Base-by-base conservation (phyloP, 2,797 vertebrate species). In the Anguilla anguilla region DNA sequence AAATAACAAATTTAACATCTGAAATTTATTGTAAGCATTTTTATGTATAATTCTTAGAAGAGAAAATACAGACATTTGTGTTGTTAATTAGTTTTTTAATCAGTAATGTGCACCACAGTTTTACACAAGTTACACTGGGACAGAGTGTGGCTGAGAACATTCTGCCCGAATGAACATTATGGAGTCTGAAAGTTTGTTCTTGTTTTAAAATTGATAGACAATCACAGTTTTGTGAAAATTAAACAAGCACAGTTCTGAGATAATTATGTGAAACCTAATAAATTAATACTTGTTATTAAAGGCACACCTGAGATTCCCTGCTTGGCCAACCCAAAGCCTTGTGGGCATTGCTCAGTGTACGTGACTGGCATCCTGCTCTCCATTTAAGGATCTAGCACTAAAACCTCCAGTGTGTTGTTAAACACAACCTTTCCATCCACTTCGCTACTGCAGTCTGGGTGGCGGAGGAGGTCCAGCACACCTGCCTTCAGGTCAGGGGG, bases 401-500 rank as follows among this genome's bases (percentile, higher is more conserved):
- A 94, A 84, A 93, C 97, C 86, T 94, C 95, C 2, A 98, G 90
- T 89, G 92, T 97, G 89, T 97, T 98, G 92, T 97, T 98, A 86
- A 99, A 98, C 84, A 98, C 84, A 72, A 98, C 90, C 87, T 94
- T 98, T 11, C 97, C 97, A 0, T 96, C 91, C 89, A 93, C 94
- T 90, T 94, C 93, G 87, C 93, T 83, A 64, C 97, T 98, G 90
- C 96, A 98, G 88, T 94, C 96, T 7, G 96, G 96, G 51, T 96
- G 95, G 59, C 93, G 96, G 0, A 99, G 94, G 9, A 97, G 93
- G 89, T 96, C 93, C 83, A 97, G 39, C 64, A 99, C 90, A 25
- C 96, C 95, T 0, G 25, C 90, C 91, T 93, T 98, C 25, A 99
- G 94, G 87, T 97, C 95, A 10, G 95, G 93, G 7, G 97, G 93